phyloP scores from a whole-genome alignment of 1,140 invertebrate species.

The Sarcophaga peregrina region DNA sequence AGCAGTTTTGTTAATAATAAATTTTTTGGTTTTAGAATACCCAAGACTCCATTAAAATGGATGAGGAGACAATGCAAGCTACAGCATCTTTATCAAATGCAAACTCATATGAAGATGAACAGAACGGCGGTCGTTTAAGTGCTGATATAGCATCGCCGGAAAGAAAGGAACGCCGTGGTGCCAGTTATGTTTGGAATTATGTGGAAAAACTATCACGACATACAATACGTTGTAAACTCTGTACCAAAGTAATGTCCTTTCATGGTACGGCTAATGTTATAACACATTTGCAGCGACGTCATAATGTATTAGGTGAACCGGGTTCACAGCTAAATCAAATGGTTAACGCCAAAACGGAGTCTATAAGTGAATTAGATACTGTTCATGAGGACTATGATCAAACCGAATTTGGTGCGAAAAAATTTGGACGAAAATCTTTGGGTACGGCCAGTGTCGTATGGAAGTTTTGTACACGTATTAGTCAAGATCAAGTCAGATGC shows the following conservation, averaged over 20 bases:
- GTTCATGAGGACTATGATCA: conserved; percentile 4
- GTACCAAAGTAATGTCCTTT: conserved; percentile 52
- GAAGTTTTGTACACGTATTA: conserved; percentile 50
- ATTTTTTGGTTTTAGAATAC: background rate
- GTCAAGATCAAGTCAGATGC: conserved; percentile 51
- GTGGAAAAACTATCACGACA: conserved; percentile 51
- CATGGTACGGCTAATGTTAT: conserved; percentile 59
- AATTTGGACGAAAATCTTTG: conserved; percentile 12
- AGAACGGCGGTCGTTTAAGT: conserved; percentile 21
- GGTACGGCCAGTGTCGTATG: conserved; percentile 50
- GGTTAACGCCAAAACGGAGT: background rate
- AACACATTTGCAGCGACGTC: conserved; percentile 53
- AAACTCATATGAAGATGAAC: background rate
- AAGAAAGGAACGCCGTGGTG: conserved; percentile 49
- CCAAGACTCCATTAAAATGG: conserved; percentile 26
- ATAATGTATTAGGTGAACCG: conserved; percentile 50
- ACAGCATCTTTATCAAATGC: background rate
- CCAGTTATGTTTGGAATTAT: conserved; percentile 57
- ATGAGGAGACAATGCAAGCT: conserved; percentile 32
- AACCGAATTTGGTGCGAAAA: conserved; percentile 2
- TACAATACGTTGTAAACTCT: conserved; percentile 52
- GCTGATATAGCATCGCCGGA: background rate
- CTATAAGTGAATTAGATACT: background rate
- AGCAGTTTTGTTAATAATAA: too few relatives aligned
- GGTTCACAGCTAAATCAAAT: conserved; percentile 17